Evolutionary conservation across 2,888 invertebrate species (phyloP).

Genomic region (Acanthosepion esculentum): DNA sequence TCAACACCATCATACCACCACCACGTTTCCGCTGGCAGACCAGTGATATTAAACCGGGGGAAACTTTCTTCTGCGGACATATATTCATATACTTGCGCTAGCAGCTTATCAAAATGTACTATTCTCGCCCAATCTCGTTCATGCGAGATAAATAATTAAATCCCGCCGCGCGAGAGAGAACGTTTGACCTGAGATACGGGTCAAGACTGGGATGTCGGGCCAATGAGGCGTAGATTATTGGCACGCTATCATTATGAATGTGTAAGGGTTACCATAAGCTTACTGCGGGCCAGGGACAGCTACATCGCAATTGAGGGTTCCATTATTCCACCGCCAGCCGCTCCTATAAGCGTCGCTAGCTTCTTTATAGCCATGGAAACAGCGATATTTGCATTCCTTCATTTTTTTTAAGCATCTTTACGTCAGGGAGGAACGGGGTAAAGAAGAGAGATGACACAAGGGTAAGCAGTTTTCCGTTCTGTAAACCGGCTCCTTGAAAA

Average conservation of each 20-base stretch:
- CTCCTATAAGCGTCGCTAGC: neutral
- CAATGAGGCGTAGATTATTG: constrained; percentile 25
- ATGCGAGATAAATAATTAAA: neutral
- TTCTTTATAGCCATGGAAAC: neutral
- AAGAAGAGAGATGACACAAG: neutral
- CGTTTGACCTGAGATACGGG: constrained; percentile 17
- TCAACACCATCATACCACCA: neutral
- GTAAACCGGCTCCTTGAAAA: neutral
- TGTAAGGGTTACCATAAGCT: constrained; percentile 1
- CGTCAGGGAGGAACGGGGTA: neutral
- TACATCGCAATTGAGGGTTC: neutral
- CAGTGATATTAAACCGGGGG: constrained; percentile 12
- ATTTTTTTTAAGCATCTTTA: neutral
- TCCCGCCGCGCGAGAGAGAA: neutral
- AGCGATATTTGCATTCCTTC: neutral
- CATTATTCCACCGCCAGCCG: neutral
- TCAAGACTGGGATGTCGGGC: constrained; percentile 33
- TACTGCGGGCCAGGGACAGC: neutral
- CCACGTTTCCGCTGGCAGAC: constrained; percentile 33
- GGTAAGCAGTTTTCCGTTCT: neutral
- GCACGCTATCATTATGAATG: neutral
- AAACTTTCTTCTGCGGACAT: neutral
- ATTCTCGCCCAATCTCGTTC: constrained; percentile 4
- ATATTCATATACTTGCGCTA: neutral
- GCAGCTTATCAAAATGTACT: constrained; percentile 4